Evolutionary conservation across 2,888 invertebrate species (phyloP), one percentile per base, ranked within the genome.

Genomic region (Meteorus cinctellus): DNA sequence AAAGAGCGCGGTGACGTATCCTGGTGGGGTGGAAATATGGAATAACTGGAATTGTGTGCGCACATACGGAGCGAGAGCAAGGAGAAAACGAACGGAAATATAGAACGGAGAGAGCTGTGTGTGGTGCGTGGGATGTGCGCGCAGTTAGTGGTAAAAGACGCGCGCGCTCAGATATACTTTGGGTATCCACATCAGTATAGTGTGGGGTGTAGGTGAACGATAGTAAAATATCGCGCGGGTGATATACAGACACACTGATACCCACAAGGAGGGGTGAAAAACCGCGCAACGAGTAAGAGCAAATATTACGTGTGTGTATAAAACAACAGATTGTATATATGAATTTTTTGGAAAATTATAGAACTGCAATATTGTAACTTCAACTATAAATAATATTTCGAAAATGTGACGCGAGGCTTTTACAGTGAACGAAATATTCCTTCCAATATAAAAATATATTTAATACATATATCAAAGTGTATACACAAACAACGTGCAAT

Each of bases 361-460:
- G 4, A 8, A 31, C 10, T 29, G 27, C 27, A 71, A 14, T 69
- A n/a, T 34, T 31, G 8, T 19, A 12, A 19, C 2, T 51, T 51
- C 4, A 10, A 48, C n/a, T 10, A 19, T 0, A 19, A 45, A 48
- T 59, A 34, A 65, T 51, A n/a, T 10, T 62, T 45, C 82, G 85
- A 86, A 84, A 86, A 86, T 86, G 86, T 86, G 86, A 86, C 85
- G 86, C 84, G 85, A 81, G 81, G 81, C 81, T 82, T 82, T 79
- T 82, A 79, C 75, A 77, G 78, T 77, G 75, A 75, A 72, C 74
- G 76, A 78, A 66, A 79, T 74, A 80, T 79, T 81, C 78, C n/a
- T 24, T 78, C 75, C 78, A 81, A 82, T 81, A 78, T 80, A 79
- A 77, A 71, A 51, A 78, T 60, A 70, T 66, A 66, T 34, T 51